Conservation (phyloP, 1,140 invertebrate species). For the Neelides sp. region DNA sequence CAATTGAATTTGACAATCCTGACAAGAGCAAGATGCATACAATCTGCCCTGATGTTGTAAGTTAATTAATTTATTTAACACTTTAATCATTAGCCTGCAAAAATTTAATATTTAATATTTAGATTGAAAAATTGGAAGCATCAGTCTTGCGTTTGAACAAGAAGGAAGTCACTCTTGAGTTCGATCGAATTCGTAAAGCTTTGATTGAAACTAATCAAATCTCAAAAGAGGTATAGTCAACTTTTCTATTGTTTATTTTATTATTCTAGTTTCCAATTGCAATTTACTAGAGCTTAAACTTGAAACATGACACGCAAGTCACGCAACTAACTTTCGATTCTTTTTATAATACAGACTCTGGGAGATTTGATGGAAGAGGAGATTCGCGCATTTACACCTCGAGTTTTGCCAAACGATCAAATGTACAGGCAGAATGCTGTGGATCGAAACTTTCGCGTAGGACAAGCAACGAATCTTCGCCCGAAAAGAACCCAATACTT, state of each 20-base stretch:
- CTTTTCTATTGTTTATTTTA: slow-evolving; percentile 19
- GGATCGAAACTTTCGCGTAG: slow-evolving; percentile 22
- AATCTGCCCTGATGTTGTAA: slow-evolving; percentile 42
- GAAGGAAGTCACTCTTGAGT: slow-evolving; percentile 36
- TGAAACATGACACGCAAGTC: no score
- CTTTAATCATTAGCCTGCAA: slow-evolving; percentile 5
- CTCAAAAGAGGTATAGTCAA: slow-evolving; percentile 35
- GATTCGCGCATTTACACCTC: slow-evolving; percentile 24
- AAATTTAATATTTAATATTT: slow-evolving; percentile 26
- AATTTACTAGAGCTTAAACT: not conserved
- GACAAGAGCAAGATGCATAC: slow-evolving; percentile 38
- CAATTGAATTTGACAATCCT: slow-evolving; percentile 45
- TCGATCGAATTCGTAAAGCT: slow-evolving; percentile 37
- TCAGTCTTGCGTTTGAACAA: slow-evolving; percentile 33
- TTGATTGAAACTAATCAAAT: slow-evolving; percentile 38
- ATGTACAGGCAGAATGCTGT: slow-evolving; percentile 12
- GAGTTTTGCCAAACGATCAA: not conserved
- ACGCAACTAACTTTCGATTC: no score
- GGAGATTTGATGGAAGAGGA: slow-evolving; percentile 35
- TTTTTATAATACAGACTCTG: slow-evolving; percentile 33
- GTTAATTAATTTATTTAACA: slow-evolving; percentile 13
- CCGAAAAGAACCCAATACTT: no score
- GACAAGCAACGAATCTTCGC: slow-evolving; percentile 16
- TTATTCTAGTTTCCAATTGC: not conserved
- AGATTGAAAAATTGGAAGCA: slow-evolving; percentile 39